Evolutionary conservation across 2,113 vertebrate species (phyloP).

Genomic region (Pomatostomus ruficeps): DNA sequence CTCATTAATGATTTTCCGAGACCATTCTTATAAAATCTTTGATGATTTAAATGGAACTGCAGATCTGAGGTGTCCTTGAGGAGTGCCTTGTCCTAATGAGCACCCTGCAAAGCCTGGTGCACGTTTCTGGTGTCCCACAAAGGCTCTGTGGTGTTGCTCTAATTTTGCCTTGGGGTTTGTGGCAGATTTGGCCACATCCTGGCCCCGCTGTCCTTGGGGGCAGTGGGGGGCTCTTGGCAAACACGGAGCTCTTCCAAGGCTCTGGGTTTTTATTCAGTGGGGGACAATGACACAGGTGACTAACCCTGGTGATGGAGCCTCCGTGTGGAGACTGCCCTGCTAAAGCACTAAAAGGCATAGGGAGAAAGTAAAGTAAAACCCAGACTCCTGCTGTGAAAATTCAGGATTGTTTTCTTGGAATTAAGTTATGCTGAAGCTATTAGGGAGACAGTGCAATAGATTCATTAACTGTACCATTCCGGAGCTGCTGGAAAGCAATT

Average conservation of each 20-base stretch:
- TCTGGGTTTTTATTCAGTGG: background rate
- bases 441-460: background rate
- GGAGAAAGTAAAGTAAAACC: background rate
- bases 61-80: background rate
- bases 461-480: background rate
- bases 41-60: background rate
- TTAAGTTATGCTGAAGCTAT: background rate
- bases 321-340: background rate
- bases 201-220: background rate
- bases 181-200: background rate
- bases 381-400: background rate
- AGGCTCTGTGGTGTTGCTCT: background rate
- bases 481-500: slow-evolving; percentile 9
- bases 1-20: background rate
- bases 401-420: background rate
- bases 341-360: background rate
- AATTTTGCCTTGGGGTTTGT: background rate
- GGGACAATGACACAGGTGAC: background rate
- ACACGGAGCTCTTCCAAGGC: background rate
- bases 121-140: fast-evolving
- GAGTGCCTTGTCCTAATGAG: background rate
- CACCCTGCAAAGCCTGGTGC: background rate
- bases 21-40: background rate
- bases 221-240: background rate
- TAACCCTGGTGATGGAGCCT: background rate